A percentile compares a stretch with the other conserved stretches of the same genome.
Evolutionary conservation across 2,888 invertebrate species (phyloP).

Genomic region (Napeogenes sylphis): DNA sequence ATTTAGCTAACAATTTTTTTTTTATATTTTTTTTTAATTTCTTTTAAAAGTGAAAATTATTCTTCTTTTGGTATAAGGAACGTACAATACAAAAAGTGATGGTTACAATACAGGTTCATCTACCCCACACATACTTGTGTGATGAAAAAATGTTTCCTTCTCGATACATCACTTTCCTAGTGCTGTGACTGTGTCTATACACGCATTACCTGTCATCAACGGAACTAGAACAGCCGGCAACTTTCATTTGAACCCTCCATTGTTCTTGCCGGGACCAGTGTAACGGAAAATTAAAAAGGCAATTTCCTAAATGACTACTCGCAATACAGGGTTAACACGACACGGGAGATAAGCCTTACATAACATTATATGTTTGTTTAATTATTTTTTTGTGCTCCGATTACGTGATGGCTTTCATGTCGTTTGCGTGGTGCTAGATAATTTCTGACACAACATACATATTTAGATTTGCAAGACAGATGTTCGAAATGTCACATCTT

Average conservation of each 20-base stretch:
- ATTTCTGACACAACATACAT: no score
- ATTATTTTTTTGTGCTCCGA: conserved; percentile 17
- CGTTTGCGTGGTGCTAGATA: background rate
- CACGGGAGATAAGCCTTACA: conserved; percentile 34
- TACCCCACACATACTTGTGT: background rate
- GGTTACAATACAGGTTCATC: background rate
- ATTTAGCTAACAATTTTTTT: background rate
- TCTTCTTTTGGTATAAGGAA: no score
- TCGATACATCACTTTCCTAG: conserved; percentile 21
- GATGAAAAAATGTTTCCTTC: conserved; percentile 15
- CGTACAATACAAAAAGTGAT: conserved; percentile 8
- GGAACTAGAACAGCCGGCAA: conserved; percentile 33
- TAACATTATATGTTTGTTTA: conserved; percentile 24
- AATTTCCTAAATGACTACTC: conserved; percentile 63
- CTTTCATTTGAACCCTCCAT: conserved; percentile 35
- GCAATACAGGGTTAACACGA: conserved; percentile 45
- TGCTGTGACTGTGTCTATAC: conserved; percentile 19
- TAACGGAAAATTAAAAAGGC: conserved; percentile 69
- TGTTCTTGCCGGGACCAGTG: conserved; percentile 40
- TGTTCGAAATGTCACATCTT: no score
- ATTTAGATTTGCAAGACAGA: no score
- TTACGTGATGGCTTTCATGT: background rate
- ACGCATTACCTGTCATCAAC: conserved; percentile 29
- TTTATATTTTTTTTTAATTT: no score
- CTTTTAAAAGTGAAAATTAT: no score